Evolutionary conservation across 2,888 invertebrate genomes (phyloP), one percentile per base, ranked within the genome.

Genomic region (Drosophila pegasa): DNA sequence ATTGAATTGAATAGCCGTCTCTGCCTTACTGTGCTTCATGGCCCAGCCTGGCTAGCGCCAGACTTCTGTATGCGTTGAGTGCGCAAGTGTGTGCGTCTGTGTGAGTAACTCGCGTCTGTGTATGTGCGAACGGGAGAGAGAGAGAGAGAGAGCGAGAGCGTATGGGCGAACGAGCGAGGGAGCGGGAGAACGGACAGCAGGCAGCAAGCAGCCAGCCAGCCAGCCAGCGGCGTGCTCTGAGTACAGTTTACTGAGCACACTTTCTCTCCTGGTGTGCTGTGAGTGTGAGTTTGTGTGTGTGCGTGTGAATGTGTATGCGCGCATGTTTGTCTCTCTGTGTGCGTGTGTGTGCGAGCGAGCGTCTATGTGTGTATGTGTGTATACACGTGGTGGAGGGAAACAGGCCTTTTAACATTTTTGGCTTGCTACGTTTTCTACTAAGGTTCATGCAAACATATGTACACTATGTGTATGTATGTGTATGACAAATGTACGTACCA

Each of bases 1-100:
- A 90, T 90, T 90, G 89, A 90, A 90, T 90, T 90, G 89, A 90
- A 90, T 90, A 84, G 89, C 85, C 88, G 89, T 89, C 89, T 89
- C 75, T 76, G 80, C 85, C 80, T 77, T 87, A 71, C 83, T 78
- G 74, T 78, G 78, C 83, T 78, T 83, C 77, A 66, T 72, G 67
- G 52, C 70, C 77, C 79, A 83, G 78, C 67, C 70, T 72, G 78
- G 71, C 63, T 75, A 75, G 75, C 65, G 78, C 78, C 80, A 80
- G 80, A 80, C 84, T 78, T 84, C 73, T 83, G 82, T 84, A 76
- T 84, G 82, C 78, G 82, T 82, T 71, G 71, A 63, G 56, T 84
- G 85, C 82, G 85, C 84, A 79, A 80, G 64, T 63, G 78, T 78
- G 79, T 77, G 77, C 48, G 66, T 68, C 56, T 71, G 66, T 77